Evolutionary conservation across 1,140 invertebrate species (phyloP).

Genomic region (Radopholus similis): DNA sequence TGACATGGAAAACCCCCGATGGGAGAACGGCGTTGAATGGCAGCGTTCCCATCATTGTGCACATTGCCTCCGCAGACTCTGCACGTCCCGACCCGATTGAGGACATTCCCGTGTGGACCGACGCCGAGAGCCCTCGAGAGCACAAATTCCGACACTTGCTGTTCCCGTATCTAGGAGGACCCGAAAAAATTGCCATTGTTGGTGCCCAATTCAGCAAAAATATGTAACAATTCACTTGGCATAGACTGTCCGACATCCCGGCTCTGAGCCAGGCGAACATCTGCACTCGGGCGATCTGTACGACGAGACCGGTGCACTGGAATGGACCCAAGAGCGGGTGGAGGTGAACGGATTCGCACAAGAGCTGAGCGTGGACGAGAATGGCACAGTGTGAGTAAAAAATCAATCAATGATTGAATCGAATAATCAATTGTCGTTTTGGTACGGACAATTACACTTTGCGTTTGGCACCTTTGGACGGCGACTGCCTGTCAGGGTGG

Average conservation of each 20-base stretch:
- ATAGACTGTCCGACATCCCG: background rate
- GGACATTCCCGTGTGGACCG: slow-evolving; percentile 5
- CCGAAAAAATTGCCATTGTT: slow-evolving; percentile 11
- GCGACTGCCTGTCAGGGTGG: background rate
- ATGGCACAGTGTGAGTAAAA: background rate
- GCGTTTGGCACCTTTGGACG: background rate
- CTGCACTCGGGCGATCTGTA: background rate
- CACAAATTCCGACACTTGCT: background rate
- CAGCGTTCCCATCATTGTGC: slow-evolving; percentile 4
- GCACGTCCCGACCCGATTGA: background rate
- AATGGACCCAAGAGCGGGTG: slow-evolving; percentile 4
- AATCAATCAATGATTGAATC: too few relatives aligned
- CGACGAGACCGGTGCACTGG: background rate
- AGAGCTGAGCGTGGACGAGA: slow-evolving; percentile 1
- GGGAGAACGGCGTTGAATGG: background rate
- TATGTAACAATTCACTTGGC: background rate
- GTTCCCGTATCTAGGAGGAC: slow-evolving; percentile 1
- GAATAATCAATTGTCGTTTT: too few relatives aligned
- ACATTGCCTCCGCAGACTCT: background rate
- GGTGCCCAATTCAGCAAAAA: background rate
- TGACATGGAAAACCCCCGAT: background rate
- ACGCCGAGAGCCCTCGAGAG: background rate
- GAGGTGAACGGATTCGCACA: background rate
- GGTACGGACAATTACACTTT: slow-evolving; percentile 4
- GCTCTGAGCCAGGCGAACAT: background rate